phyloP scores from a whole-genome alignment of 1,140 invertebrate genomes.

The Meloidogyne hapla region DNA sequence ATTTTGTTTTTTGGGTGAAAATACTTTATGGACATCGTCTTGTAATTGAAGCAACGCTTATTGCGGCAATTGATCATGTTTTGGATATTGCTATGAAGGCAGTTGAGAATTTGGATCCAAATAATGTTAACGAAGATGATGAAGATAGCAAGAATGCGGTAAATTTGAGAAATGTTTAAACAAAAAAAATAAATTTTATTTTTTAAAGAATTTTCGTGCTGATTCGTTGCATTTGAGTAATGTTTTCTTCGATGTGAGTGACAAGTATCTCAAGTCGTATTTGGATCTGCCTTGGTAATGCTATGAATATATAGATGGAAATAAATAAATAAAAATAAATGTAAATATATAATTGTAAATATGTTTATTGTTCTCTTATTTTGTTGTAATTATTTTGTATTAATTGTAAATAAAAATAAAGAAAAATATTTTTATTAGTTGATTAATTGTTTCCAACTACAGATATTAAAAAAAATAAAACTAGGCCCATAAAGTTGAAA shows the following conservation, averaged over 20 bases:
- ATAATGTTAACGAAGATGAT: background rate
- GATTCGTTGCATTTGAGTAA: background rate
- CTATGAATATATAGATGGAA: background rate
- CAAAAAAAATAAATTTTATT: background rate
- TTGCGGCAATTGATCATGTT: background rate
- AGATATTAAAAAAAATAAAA: too few species aligned
- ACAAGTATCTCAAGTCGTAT: background rate
- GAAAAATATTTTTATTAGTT: too few species aligned
- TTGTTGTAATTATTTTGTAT: too few species aligned
- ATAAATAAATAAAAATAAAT: too few species aligned
- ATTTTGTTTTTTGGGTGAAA: background rate
- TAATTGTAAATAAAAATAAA: too few species aligned
- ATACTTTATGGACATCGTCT: background rate
- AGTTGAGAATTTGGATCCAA: background rate
- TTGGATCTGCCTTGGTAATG: background rate
- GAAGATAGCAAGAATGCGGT: background rate
- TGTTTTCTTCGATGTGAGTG: background rate
- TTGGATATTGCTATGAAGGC: background rate
- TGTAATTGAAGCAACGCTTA: background rate
- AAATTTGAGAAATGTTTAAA: background rate
- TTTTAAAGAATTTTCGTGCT: background rate
- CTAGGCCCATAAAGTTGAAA: too few species aligned
- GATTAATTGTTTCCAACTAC: too few species aligned
- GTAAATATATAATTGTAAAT: too few species aligned
- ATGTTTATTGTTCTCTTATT: too few species aligned